Percentiles rank a stretch among this genome's conserved stretches.
Evolutionary conservation across 2,888 invertebrate species (phyloP).

Genomic region (Philaethria dido): DNA sequence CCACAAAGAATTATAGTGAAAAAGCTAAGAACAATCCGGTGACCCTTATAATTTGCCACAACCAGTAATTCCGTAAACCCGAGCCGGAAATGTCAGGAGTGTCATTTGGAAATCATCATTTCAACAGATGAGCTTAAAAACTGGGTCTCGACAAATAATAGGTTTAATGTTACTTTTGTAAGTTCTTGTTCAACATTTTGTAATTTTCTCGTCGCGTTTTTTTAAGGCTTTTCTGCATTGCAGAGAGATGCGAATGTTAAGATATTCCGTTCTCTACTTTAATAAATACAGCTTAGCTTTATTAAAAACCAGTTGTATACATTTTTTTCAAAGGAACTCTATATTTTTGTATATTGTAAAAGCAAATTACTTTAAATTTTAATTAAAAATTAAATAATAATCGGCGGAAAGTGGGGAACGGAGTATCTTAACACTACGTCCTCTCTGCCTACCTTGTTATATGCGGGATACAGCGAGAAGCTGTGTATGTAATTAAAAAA

Average conservation of each 20-base stretch:
- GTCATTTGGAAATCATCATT: conserved; percentile 39
- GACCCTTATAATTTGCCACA: conserved; percentile 24
- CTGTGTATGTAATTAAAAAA: too few species aligned
- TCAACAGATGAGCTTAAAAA: conserved; percentile 28
- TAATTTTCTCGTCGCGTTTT: neutral
- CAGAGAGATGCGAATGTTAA: neutral
- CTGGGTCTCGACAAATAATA: conserved; percentile 19
- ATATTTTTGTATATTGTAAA: too few species aligned
- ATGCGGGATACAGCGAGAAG: too few species aligned
- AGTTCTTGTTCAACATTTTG: neutral
- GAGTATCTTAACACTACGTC: too few species aligned
- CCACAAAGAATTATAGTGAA: conserved; percentile 6
- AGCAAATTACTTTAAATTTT: too few species aligned
- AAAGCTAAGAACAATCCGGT: conserved; percentile 2
- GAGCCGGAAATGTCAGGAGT: conserved; percentile 38
- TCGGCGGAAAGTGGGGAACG: too few species aligned
- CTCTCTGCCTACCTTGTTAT: too few species aligned
- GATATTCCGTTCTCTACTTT: too few species aligned
- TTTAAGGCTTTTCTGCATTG: neutral
- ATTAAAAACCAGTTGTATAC: too few species aligned
- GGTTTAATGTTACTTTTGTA: neutral
- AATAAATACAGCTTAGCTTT: too few species aligned
- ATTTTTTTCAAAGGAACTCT: too few species aligned
- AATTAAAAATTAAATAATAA: too few species aligned
- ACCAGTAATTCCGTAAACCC: conserved; percentile 4